Evolutionary conservation across 1,140 invertebrate species (phyloP), one percentile per base, ranked within the genome.

Genomic region (Pectinophora gossypiella): DNA sequence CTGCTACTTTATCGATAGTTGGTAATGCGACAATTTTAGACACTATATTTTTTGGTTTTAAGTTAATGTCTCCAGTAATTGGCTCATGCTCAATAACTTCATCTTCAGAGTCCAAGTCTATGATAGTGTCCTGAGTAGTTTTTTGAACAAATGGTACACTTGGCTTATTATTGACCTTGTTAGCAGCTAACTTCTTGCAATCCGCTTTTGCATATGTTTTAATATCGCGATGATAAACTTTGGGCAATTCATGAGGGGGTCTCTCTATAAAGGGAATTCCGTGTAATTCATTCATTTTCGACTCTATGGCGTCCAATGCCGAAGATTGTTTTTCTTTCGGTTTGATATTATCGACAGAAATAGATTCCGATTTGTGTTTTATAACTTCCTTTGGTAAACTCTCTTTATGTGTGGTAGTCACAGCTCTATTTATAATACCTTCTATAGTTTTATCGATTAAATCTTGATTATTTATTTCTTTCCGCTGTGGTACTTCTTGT

Each of bases 391-490:
- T 36, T 9, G 23, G 23, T 45, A 42, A 45, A 10, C 23, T 13
- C 7, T 38, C 45, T 23, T 58, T 42, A 46, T 40, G 38, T 53
- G 77, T 79, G 15, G 52, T 51, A 4, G 64, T 56, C 15, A 69
- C 45, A 0, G 61, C 59, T 60, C 67, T 70, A 32, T 77, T 75
- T 45, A 85, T 82, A 55, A 85, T 80, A 36, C 59, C 81, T 67
- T 87, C 84, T 60, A 87, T 74, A 19, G 84, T 87, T 69, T 70
- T 83, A 47, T 87, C 80, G 48, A 87, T 87, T 40, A 87, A 55
- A 51, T 77, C 71, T 65, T 86, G 80, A 54, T 75, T 76, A 51
- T 75, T 76, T 6, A 77, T 70, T 69, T 68, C 76, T 59, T 72
- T 76, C 51, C 68, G 59, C 40, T 69, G 56, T 2, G 40, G 19